phyloP scores from a whole-genome alignment of 2,113 vertebrate species.

The Grantiella picta region DNA sequence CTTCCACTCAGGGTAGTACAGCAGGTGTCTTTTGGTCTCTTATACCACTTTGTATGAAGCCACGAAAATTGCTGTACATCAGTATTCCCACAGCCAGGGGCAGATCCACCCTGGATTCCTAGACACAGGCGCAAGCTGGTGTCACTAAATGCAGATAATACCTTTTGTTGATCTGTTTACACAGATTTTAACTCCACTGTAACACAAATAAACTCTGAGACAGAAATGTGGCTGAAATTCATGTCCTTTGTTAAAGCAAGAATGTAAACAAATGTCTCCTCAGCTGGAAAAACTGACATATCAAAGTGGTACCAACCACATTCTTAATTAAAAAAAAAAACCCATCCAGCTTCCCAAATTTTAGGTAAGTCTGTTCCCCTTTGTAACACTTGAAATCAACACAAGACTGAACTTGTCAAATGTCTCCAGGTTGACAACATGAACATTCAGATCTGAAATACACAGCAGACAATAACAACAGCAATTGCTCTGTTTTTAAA shows the following conservation, averaged over 20 bases:
- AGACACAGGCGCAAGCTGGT: not conserved
- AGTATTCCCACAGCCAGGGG: not conserved
- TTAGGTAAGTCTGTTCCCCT: constrained; percentile 76
- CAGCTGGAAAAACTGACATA: not conserved
- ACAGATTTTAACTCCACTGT: not conserved
- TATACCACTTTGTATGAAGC: not conserved
- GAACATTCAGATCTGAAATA: constrained; percentile 70
- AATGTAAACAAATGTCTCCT: not conserved
- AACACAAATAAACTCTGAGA: not conserved
- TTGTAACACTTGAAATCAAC: constrained; percentile 83
- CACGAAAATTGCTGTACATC: not conserved
- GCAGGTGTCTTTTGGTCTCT: not conserved
- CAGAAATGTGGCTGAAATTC: not conserved
- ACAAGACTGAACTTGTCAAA: constrained; percentile 82
- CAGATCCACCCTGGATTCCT: not conserved
- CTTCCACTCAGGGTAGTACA: not conserved
- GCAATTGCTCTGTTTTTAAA: not conserved
- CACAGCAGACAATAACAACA: not conserved
- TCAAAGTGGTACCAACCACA: not conserved
- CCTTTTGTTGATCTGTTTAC: not conserved
- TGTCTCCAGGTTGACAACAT: constrained; percentile 75
- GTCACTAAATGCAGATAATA: not conserved
- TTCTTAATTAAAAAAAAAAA: not conserved
- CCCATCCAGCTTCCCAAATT: constrained; percentile 72
- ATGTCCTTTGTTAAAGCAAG: not conserved